Conservation (phyloP, 2,797 vertebrate species). For the Falco concolor region DNA sequence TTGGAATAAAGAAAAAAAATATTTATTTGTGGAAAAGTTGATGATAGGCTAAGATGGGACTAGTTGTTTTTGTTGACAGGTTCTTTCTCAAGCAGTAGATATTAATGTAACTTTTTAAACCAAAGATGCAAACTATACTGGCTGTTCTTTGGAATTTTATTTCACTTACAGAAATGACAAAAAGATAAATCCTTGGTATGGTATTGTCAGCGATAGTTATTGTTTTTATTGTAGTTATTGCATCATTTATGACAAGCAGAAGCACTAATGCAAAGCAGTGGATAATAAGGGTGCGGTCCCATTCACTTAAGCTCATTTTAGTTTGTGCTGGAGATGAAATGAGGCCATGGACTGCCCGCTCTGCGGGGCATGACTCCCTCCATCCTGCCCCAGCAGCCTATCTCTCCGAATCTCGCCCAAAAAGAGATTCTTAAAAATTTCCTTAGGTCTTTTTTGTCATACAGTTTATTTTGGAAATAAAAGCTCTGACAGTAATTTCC, state of each 20-base stretch:
- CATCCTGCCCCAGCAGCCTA: background rate
- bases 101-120: background rate
- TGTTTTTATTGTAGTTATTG: background rate
- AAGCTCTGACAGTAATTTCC: background rate
- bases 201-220: background rate
- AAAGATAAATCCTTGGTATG: background rate
- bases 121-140: background rate
- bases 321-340: background rate
- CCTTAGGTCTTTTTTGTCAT: rapidly evolving
- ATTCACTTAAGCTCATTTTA: background rate
- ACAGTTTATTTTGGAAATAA: background rate
- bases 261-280: background rate
- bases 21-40: background rate
- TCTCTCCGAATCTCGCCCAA: background rate
- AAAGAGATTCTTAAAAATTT: background rate
- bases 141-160: background rate
- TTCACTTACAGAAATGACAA: background rate
- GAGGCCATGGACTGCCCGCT: background rate
- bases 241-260: background rate
- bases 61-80: background rate
- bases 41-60: background rate
- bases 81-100: background rate
- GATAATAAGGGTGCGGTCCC: background rate
- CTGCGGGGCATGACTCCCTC: background rate
- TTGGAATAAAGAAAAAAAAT: background rate